Conservation (phyloP, 2,113 vertebrate species). For the Hypomesus transpacificus region DNA sequence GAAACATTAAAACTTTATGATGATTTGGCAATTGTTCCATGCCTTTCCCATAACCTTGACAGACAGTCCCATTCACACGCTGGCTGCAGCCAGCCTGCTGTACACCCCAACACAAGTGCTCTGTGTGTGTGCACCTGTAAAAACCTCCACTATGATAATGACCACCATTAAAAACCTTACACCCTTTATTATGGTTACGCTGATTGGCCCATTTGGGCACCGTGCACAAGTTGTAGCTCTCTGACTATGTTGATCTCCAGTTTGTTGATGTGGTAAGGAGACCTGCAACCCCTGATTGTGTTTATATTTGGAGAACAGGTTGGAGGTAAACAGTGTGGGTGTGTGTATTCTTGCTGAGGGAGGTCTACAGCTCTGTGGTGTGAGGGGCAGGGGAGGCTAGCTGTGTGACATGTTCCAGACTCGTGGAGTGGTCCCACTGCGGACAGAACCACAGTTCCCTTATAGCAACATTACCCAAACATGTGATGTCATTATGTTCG, state of each 20-base stretch:
- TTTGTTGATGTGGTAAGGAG: not conserved
- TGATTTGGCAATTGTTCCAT: conserved; percentile 32
- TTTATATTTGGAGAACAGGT: not conserved
- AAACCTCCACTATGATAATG: conserved; percentile 23
- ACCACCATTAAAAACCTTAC: conserved; percentile 11
- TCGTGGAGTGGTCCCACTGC: conserved; percentile 1
- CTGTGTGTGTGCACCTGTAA: conserved; percentile 32
- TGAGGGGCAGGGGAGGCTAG: not conserved
- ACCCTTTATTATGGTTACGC: conserved; percentile 12
- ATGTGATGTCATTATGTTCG: conserved; percentile 15
- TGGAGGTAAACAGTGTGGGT: not conserved
- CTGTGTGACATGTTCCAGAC: not conserved
- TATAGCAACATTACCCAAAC: not conserved
- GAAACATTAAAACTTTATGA: conserved; percentile 36
- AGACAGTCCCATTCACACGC: conserved; percentile 15
- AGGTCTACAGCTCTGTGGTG: not conserved
- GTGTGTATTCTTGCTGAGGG: not conserved
- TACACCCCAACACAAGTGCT: conserved; percentile 12
- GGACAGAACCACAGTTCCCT: not conserved
- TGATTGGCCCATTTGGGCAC: conserved; percentile 3
- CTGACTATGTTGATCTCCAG: not conserved
- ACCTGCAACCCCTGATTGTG: not conserved
- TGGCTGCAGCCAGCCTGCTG: conserved; percentile 11
- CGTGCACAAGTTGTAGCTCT: conserved; percentile 9
- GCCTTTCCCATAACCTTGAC: conserved; percentile 28